These are phyloP conservation scores for Lycocerus yunnanus DNA, from an alignment of 2,888 invertebrate species.

Conservation along the genomic window DNA sequence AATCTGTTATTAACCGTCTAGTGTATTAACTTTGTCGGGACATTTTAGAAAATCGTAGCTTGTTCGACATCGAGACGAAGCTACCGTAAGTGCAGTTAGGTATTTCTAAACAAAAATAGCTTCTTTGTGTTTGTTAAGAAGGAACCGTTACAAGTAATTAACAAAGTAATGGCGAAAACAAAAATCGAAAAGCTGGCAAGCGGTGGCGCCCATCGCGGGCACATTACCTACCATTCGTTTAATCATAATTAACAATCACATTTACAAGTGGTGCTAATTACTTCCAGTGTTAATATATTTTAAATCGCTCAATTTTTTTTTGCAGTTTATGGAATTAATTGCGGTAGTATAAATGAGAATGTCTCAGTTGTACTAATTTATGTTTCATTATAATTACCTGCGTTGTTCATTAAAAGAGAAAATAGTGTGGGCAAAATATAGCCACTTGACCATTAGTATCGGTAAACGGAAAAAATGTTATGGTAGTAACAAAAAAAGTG, in stretches of 20 bases:
- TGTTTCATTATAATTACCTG: background rate
- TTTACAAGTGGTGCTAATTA: background rate
- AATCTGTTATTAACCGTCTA: constrained; percentile 32
- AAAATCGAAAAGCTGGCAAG: background rate
- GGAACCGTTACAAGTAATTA: background rate
- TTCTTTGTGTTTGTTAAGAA: background rate
- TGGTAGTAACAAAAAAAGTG: background rate
- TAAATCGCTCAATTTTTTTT: background rate
- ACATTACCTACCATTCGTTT: background rate
- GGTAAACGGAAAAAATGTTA: background rate
- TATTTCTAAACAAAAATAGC: background rate
- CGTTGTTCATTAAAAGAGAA: background rate
- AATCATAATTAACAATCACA: background rate
- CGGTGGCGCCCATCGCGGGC: background rate
- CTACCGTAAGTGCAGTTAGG: constrained; percentile 17
- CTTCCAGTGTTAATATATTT: background rate
- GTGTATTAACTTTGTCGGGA: constrained; percentile 24
- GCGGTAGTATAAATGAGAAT: background rate
- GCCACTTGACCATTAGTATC: background rate
- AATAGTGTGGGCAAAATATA: background rate
- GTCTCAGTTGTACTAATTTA: background rate
- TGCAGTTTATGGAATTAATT: background rate
- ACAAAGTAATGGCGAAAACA: background rate
- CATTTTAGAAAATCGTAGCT: constrained; percentile 28
- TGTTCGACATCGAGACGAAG: constrained; percentile 1